Evolutionary conservation across 2,797 vertebrate genomes (phyloP).

Genomic region (Onychomys arenicola): DNA sequence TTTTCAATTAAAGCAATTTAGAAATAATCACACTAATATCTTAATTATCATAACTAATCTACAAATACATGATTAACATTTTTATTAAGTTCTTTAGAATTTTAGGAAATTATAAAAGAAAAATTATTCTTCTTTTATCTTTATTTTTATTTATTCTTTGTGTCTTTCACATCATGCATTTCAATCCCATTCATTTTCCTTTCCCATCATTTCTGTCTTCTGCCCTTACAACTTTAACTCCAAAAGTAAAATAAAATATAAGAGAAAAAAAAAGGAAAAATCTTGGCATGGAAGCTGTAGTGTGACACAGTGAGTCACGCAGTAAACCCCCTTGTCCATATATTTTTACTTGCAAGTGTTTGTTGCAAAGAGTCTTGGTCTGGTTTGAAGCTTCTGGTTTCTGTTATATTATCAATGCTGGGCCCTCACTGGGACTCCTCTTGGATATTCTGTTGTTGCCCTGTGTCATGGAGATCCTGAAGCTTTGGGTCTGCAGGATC

Average conservation of each 20-base stretch:
- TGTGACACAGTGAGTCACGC: background rate
- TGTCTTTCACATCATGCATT: background rate
- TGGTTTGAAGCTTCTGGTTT: background rate
- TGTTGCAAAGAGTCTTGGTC: background rate
- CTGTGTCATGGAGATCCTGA: no score
- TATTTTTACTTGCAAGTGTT: background rate
- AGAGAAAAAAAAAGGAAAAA: background rate
- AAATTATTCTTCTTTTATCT: background rate
- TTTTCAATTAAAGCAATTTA: background rate
- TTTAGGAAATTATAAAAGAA: slow-evolving; percentile 21
- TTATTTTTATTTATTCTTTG: background rate
- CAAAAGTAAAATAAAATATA: background rate
- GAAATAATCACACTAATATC: background rate
- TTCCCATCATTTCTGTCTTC: background rate
- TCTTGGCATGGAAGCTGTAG: background rate
- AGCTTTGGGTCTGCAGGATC: no score
- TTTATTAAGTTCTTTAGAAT: slow-evolving; percentile 32
- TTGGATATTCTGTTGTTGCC: no score
- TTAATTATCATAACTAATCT: background rate
- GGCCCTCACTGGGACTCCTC: no score
- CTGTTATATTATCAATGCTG: background rate
- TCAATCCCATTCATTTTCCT: background rate
- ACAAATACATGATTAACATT: background rate
- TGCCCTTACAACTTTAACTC: background rate
- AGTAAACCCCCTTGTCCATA: background rate